These are phyloP conservation scores for Rana temporaria DNA, from an alignment of 2,113 vertebrate genomes.

Conservation along the genomic window DNA sequence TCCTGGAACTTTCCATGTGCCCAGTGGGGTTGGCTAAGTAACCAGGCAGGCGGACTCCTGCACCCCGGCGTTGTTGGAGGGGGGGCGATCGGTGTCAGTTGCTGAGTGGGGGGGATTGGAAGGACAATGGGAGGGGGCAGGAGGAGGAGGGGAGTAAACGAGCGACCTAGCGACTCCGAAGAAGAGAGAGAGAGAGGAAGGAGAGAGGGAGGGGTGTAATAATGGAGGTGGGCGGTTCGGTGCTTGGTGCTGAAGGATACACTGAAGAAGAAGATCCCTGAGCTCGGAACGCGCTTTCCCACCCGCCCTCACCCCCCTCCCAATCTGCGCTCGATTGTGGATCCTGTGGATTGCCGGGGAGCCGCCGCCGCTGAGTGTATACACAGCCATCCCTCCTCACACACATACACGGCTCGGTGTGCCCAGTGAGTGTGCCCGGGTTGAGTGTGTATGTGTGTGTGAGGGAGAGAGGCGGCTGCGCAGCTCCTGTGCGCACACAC, in stretches of 20 bases:
- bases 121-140: constrained; percentile 55
- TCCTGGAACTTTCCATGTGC: neutral
- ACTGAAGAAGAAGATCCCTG: constrained; percentile 51
- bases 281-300: constrained; percentile 46
- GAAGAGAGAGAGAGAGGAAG: constrained; percentile 21
- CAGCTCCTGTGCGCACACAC: constrained; percentile 76
- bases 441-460: too few relatives aligned
- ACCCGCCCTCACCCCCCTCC: constrained; percentile 45
- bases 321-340: constrained; percentile 65
- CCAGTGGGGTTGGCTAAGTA: neutral
- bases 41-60: neutral
- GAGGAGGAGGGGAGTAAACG: constrained; percentile 38
- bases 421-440: constrained; percentile 40
- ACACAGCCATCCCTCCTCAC: neutral
- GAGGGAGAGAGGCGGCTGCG: constrained; percentile 67
- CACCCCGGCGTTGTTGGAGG: neutral
- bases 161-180: constrained; percentile 41
- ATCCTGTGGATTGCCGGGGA: constrained; percentile 59
- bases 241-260: constrained; percentile 56
- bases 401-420: constrained; percentile 35
- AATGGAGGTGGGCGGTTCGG: constrained; percentile 52
- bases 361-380: constrained; percentile 33
- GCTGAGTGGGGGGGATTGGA: constrained; percentile 30
- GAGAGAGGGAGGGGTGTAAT: constrained; percentile 46
- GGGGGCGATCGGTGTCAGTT: constrained; percentile 15